phyloP scores from a whole-genome alignment of 2,888 invertebrate species.

The Lordiphosa fenestrarum region DNA sequence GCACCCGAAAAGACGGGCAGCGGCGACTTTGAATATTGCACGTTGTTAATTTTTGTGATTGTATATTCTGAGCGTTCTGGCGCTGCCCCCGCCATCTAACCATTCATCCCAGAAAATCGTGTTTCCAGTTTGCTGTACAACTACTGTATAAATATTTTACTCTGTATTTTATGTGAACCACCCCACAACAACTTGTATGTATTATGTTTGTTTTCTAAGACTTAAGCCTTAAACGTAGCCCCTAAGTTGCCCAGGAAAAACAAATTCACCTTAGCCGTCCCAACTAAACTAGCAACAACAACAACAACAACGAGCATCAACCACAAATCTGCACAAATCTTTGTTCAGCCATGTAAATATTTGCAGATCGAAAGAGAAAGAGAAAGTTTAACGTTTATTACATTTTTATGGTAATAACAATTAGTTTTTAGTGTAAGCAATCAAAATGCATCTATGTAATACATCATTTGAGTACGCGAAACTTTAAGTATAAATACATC shows the following conservation, averaged over 20 bases:
- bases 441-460: constrained; percentile 32
- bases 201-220: constrained; percentile 35
- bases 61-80: constrained; percentile 63
- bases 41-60: constrained; percentile 78
- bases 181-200: constrained; percentile 21
- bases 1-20: constrained; percentile 17
- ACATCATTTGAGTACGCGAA: constrained; percentile 37
- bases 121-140: constrained; percentile 2
- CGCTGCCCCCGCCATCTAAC: constrained; percentile 14
- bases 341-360: constrained; percentile 55
- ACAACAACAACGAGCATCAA: constrained; percentile 16
- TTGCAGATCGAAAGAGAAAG: constrained; percentile 8
- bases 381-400: constrained; percentile 62
- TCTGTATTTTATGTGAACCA: background rate
- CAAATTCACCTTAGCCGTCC: constrained; percentile 45
- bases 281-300: constrained; percentile 30
- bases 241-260: constrained; percentile 38
- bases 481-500: constrained; percentile 19
- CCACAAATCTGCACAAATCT: constrained; percentile 36
- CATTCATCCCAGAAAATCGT: constrained; percentile 7
- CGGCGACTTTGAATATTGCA: constrained; percentile 70
- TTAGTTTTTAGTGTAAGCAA: constrained; percentile 49
- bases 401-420: constrained; percentile 65
- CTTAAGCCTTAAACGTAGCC: constrained; percentile 30
- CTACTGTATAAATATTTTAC: constrained; percentile 6